A percentile compares a stretch with the other conserved stretches of the same genome.
phyloP scores from a whole-genome alignment of 2,888 invertebrate genomes.

The Drosophila yooni region DNA sequence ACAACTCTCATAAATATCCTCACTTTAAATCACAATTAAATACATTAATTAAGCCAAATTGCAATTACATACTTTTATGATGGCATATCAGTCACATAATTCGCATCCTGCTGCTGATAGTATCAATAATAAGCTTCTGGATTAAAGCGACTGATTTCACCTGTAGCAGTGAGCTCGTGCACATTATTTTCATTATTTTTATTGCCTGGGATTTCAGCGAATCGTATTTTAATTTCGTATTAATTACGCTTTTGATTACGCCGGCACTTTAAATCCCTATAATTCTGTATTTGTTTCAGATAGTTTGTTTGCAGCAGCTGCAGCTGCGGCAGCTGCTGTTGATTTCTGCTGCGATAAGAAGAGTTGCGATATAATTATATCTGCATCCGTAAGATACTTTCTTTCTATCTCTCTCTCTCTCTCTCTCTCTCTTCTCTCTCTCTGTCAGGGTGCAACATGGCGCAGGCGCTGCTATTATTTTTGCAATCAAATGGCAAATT shows the following conservation, averaged over 20 bases:
- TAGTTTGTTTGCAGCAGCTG: background rate
- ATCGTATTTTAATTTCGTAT: constrained; percentile 30
- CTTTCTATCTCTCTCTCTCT: background rate
- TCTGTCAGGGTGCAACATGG: background rate
- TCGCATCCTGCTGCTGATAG: background rate
- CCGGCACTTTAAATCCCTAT: constrained; percentile 8
- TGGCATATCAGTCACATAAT: background rate
- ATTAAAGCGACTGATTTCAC: constrained; percentile 14
- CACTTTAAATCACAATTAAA: constrained; percentile 18
- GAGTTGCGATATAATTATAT: background rate
- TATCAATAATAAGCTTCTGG: constrained; percentile 14
- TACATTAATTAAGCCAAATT: constrained; percentile 20
- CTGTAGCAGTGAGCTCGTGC: background rate
- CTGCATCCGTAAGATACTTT: background rate
- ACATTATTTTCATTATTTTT: constrained; percentile 28
- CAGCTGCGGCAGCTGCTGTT: background rate
- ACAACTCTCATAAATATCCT: background rate
- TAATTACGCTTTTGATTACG: constrained; percentile 28
- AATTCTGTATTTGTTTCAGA: constrained; percentile 24
- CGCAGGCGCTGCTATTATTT: constrained; percentile 8
- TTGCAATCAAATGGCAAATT: constrained; percentile 59
- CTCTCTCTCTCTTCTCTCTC: background rate
- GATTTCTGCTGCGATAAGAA: constrained; percentile 11
- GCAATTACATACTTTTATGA: background rate
- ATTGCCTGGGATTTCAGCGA: constrained; percentile 11